A percentile compares a stretch with the other conserved stretches of the same genome.
phyloP scores from a whole-genome alignment of 2,113 vertebrate species.

The Sorex araneus region DNA sequence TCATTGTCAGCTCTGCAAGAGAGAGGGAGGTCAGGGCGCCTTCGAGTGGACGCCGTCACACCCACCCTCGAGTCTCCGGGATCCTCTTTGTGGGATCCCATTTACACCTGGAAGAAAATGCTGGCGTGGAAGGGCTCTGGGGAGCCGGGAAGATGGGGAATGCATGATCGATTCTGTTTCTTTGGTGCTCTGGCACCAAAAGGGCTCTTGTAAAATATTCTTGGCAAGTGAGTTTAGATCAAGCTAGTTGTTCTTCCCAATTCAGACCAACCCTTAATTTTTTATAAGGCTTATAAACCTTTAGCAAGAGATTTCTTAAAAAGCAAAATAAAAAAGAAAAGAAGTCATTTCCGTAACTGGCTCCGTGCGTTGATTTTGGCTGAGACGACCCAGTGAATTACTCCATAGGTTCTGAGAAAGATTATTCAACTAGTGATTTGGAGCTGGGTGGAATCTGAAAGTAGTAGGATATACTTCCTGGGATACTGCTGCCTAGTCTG shows the following conservation, averaged over 20 bases:
- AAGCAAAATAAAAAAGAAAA: slow-evolving; percentile 52
- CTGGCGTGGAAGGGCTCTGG: neutral
- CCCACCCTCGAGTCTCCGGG: neutral
- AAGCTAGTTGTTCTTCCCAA: slow-evolving; percentile 69
- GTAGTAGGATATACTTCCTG: slow-evolving; percentile 74
- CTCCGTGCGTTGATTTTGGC: slow-evolving; percentile 79
- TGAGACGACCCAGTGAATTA: slow-evolving; percentile 34
- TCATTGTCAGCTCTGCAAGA: slow-evolving; percentile 80
- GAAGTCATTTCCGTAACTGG: slow-evolving; percentile 68
- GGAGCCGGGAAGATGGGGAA: neutral
- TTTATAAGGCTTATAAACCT: slow-evolving; percentile 80
- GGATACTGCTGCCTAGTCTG: slow-evolving; percentile 46
- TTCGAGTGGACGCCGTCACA: slow-evolving; percentile 76
- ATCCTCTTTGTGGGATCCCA: neutral
- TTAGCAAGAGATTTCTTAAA: slow-evolving; percentile 78
- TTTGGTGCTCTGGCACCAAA: neutral
- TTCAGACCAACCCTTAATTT: slow-evolving; percentile 76
- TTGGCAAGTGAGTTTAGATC: slow-evolving; percentile 71
- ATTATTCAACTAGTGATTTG: slow-evolving; percentile 74
- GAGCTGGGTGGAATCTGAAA: slow-evolving; percentile 65
- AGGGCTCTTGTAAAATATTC: slow-evolving; percentile 50
- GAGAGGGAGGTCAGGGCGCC: slow-evolving; percentile 67
- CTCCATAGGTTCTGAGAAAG: slow-evolving; percentile 65
- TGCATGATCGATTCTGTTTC: neutral
- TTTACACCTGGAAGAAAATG: slow-evolving; percentile 71